Percentiles rank a stretch among this genome's conserved stretches.
Evolutionary conservation across 2,113 vertebrate species (phyloP).

Genomic region (Rhineura floridana): DNA sequence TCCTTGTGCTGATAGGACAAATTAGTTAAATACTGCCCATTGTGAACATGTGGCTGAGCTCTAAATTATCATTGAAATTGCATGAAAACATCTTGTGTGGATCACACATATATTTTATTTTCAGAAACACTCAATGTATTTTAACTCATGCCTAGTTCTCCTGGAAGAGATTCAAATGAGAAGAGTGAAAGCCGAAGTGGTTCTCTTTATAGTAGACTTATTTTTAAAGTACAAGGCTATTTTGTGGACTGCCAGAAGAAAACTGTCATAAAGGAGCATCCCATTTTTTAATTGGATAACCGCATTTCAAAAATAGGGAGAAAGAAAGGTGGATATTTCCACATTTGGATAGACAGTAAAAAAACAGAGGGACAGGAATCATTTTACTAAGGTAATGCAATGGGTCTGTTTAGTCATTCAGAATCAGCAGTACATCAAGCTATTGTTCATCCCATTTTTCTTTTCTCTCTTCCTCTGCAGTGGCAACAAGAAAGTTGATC

Average conservation of each 20-base stretch:
- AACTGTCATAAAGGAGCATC: neutral
- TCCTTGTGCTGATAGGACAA: too few species aligned
- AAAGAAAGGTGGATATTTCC: neutral
- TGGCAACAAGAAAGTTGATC: neutral
- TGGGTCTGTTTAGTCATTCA: neutral
- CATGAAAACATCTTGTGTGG: neutral
- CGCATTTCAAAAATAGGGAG: neutral
- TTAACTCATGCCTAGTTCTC: neutral
- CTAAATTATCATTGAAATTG: neutral
- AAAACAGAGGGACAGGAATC: neutral
- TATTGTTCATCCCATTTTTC: neutral
- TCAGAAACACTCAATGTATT: neutral
- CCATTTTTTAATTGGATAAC: neutral
- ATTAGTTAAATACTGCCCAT: too few species aligned
- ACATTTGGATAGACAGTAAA: neutral
- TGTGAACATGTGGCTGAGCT: neutral
- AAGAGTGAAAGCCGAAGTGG: neutral
- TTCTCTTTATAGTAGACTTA: neutral
- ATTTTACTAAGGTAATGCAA: neutral
- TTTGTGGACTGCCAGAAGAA: neutral
- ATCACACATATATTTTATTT: neutral
- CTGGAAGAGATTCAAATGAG: neutral
- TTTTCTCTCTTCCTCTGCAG: neutral
- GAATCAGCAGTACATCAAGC: neutral
- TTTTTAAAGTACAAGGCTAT: neutral